Base-by-base conservation (phyloP, 2,888 invertebrate species). In the Tupiocoris notatus region DNA sequence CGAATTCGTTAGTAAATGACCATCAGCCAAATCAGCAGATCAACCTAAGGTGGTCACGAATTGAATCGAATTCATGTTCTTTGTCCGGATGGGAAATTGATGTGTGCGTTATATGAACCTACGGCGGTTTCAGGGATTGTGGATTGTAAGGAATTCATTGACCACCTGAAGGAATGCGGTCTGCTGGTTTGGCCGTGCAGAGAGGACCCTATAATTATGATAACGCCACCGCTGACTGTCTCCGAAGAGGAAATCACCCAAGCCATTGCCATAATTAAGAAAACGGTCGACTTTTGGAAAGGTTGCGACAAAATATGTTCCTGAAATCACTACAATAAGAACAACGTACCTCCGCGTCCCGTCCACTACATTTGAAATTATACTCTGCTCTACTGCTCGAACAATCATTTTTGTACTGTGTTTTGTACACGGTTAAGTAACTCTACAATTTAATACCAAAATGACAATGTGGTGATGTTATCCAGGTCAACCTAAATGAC, bases 251-350 rank as follows among this genome's bases (percentile, higher is more conserved):
- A 79, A 20, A 67, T 79, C 9, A 77, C 79, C 16, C 78, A 78
- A 66, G 79, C 79, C 17, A 75, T 79, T 20, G 74, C 77, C 61
- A 79, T 79, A 39, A 61, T 79, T 58, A 79, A 78, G 65, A 79
- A 79, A 63, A 78, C 76, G 3, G 67, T 79, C 20, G 64, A 75
- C 21, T 73, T 71, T 23, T 78, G 78, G 79, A 79, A 79, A 65
- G 79, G 79, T 39, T 78, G 78, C 57, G 67, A 78, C 70, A 76
- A 75, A 70, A 54, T 77, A 1, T 78, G 78, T 23, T 16, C 56
- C 16, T 66, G 66, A 59, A 9, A 18, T 56, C 54, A n/a, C n/a
- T n/a, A n/a, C n/a, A n/a, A n/a, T n/a, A n/a, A n/a, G n/a, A n/a
- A n/a, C n/a, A n/a, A n/a, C n/a, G n/a, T n/a, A n/a, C n/a, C n/a